These are phyloP conservation scores for Luidia sarsii DNA, from an alignment of 53 echinoderm and acorn worm species.

Conservation along the genomic window DNA sequence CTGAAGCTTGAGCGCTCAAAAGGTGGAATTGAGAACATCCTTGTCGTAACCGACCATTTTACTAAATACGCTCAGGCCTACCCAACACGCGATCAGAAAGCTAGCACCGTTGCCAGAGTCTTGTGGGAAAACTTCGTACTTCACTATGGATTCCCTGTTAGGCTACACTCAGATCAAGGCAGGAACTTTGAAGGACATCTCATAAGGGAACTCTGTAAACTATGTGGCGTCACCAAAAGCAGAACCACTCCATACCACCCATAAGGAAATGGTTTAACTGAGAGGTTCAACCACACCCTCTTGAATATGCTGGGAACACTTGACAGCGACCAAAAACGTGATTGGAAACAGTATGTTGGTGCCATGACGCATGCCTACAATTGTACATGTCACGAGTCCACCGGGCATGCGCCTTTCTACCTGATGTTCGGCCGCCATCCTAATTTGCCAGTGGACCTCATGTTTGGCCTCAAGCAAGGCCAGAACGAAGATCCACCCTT, in stretches of 20 bases:
- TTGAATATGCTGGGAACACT: slow-evolving; percentile 55
- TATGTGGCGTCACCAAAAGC: slow-evolving; percentile 6
- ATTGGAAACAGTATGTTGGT: slow-evolving; percentile 46
- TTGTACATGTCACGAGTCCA: slow-evolving; percentile 7
- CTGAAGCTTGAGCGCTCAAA: slow-evolving; percentile 51
- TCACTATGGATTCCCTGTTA: slow-evolving; percentile 69
- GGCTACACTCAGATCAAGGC: slow-evolving; percentile 70
- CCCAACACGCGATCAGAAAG: slow-evolving; percentile 68
- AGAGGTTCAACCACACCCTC: slow-evolving; percentile 55
- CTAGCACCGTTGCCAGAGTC: slow-evolving; percentile 48
- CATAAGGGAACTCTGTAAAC: slow-evolving; percentile 16
- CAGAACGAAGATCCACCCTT: too few relatives aligned
- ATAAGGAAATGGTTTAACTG: slow-evolving; percentile 25
- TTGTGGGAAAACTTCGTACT: slow-evolving; percentile 66
- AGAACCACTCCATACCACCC: slow-evolving; percentile 15
- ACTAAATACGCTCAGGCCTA: slow-evolving; percentile 59
- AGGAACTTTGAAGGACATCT: slow-evolving; percentile 54
- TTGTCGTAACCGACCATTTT: slow-evolving; percentile 71
- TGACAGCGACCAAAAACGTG: slow-evolving; percentile 28
- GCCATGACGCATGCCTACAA: slow-evolving; percentile 49
- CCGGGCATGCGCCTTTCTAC: too few relatives aligned
- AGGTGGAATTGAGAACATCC: slow-evolving; percentile 26
- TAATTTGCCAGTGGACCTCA: too few relatives aligned
- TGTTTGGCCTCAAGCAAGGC: too few relatives aligned
- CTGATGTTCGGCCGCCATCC: too few relatives aligned